Evolutionary conservation across 2,113 vertebrate genomes (phyloP).

Genomic region (Pyxicephalus adspersus): DNA sequence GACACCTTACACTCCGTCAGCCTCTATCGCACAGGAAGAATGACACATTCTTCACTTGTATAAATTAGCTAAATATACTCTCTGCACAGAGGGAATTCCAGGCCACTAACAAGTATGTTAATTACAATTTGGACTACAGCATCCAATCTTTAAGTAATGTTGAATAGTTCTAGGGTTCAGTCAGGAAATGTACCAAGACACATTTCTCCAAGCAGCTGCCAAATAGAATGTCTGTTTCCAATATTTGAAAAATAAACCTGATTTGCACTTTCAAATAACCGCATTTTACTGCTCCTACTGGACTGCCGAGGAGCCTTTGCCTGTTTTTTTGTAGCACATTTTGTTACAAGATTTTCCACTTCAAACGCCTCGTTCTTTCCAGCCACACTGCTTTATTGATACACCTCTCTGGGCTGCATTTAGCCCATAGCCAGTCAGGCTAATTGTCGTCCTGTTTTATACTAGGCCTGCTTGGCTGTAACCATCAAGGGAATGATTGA

Average conservation of each 20-base stretch:
- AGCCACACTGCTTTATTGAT: constrained; percentile 50
- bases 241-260: constrained; percentile 77
- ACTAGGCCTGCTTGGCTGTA: constrained; percentile 36
- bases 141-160: constrained; percentile 74
- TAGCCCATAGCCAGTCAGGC: constrained; percentile 52
- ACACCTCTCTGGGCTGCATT: constrained; percentile 39
- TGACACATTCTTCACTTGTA: constrained; percentile 66
- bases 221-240: constrained; percentile 77
- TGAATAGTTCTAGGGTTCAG: constrained; percentile 69
- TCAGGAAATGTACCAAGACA: constrained; percentile 76
- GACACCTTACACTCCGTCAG: neutral
- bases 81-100: constrained; percentile 63
- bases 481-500: constrained; percentile 2
- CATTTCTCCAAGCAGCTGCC: constrained; percentile 74
- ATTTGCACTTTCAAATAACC: constrained; percentile 75
- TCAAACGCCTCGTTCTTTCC: constrained; percentile 58
- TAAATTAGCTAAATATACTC: constrained; percentile 66
- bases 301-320: constrained; percentile 53
- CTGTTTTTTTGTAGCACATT: constrained; percentile 53
- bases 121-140: constrained; percentile 70
- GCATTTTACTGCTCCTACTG: constrained; percentile 68
- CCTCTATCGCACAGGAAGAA: constrained; percentile 56
- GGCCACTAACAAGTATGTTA: constrained; percentile 72
- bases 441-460: constrained; percentile 55
- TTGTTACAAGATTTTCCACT: constrained; percentile 60